Percentiles rank a stretch among this genome's conserved stretches.
Evolutionary conservation across 2,797 vertebrate genomes (phyloP).

Genomic region (Craterocephalus amniculus): DNA sequence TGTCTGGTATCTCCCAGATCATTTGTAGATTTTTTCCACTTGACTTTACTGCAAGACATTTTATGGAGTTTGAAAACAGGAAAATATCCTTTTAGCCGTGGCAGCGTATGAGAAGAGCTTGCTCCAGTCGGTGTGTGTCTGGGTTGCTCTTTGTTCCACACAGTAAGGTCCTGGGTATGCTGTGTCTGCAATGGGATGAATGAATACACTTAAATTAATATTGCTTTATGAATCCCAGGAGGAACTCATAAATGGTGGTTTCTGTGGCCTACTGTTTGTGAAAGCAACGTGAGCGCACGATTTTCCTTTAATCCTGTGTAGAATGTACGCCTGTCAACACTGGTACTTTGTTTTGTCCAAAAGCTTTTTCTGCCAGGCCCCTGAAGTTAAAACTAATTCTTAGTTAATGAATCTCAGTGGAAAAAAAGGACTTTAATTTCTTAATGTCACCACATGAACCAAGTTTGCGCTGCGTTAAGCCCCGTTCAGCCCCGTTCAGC

Average conservation of each 20-base stretch:
- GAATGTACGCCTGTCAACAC: background rate
- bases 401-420: background rate
- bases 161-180: background rate
- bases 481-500: no score
- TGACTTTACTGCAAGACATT: constrained; percentile 9
- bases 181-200: background rate
- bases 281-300: background rate
- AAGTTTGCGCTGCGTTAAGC: background rate
- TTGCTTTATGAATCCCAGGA: background rate
- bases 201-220: background rate
- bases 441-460: background rate
- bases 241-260: background rate
- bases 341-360: background rate
- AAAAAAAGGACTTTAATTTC: background rate
- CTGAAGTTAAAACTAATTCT: background rate
- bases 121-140: background rate
- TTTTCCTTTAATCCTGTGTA: background rate
- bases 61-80: constrained; percentile 9
- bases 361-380: background rate
- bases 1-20: background rate
- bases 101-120: background rate
- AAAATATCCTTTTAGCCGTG: background rate
- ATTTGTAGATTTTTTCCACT: background rate
- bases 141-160: background rate
- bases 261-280: background rate